Conservation (phyloP, 2,113 vertebrate species). For the Alethe castanea region DNA sequence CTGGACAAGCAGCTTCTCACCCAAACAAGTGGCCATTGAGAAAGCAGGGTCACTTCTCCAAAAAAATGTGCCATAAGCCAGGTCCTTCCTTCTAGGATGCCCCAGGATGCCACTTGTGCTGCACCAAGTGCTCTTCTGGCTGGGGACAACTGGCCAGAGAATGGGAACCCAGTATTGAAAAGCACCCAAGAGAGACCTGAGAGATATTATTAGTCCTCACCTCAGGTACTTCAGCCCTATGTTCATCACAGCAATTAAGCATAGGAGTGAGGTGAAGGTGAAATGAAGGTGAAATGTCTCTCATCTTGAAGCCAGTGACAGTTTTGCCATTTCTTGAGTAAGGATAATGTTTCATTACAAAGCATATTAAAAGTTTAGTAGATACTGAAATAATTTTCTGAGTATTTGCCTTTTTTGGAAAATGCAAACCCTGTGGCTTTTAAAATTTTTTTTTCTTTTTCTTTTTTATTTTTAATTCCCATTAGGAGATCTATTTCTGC, state of each 20-base stretch:
- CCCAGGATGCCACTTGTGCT: neutral
- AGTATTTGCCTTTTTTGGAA: neutral
- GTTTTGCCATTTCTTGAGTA: neutral
- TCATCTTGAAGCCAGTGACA: neutral
- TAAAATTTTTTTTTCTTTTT: no score
- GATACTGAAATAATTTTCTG: neutral
- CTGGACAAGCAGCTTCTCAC: neutral
- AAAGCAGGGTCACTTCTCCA: neutral
- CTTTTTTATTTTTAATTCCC: no score
- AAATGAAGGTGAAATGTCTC: neutral
- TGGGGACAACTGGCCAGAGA: neutral
- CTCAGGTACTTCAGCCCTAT: neutral
- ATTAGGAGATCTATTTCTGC: neutral
- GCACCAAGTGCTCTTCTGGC: neutral
- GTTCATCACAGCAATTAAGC: neutral
- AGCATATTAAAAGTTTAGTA: neutral
- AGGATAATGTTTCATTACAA: neutral
- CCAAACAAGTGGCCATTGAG: neutral
- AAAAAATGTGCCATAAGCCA: neutral
- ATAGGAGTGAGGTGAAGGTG: neutral
- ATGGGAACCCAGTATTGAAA: neutral
- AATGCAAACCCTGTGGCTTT: neutral
- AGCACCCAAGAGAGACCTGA: neutral
- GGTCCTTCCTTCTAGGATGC: neutral
- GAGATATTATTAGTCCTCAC: neutral